Evolutionary conservation across 2,797 vertebrate species (phyloP).

Genomic region (Fistularia commersonii): DNA sequence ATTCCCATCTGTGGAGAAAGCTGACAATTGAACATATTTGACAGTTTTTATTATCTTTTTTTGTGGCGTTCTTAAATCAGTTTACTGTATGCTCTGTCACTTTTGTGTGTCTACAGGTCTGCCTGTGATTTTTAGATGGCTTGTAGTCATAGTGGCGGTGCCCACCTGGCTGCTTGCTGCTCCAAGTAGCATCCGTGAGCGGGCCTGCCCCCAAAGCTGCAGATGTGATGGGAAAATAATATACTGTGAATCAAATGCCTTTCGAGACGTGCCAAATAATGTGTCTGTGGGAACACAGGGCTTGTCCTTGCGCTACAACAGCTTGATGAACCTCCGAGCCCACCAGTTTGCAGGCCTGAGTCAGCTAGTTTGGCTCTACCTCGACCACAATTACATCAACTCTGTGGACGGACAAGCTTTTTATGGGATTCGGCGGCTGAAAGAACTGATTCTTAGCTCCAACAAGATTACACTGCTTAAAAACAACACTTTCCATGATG

Average conservation of each 20-base stretch:
- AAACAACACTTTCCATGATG: constrained; percentile 91
- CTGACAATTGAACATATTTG: too few species aligned
- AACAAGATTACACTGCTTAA: constrained; percentile 91
- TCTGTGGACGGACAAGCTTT: constrained; percentile 89
- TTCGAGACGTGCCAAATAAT: constrained; percentile 91
- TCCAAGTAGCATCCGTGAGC: constrained; percentile 81
- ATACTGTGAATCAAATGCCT: constrained; percentile 96
- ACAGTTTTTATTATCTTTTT: too few species aligned
- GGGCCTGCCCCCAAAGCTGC: constrained; percentile 91
- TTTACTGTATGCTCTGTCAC: too few species aligned
- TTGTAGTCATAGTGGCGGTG: constrained; percentile 65
- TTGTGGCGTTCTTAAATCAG: too few species aligned
- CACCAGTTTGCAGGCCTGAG: constrained; percentile 92
- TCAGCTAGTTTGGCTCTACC: constrained; percentile 96
- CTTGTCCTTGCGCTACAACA: constrained; percentile 95
- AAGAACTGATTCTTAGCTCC: constrained; percentile 96
- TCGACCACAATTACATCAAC: constrained; percentile 95
- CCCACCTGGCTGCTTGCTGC: constrained; percentile 76
- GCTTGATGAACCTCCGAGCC: constrained; percentile 87
- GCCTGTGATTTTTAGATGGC: constrained; percentile 66
- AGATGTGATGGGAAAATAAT: constrained; percentile 98
- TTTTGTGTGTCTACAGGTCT: constrained; percentile 68
- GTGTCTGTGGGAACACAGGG: constrained; percentile 93
- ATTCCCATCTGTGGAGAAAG: too few species aligned
- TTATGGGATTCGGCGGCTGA: constrained; percentile 90